phyloP scores from a whole-genome alignment of 2,888 invertebrate genomes.

The Eustalomyia histrio region DNA sequence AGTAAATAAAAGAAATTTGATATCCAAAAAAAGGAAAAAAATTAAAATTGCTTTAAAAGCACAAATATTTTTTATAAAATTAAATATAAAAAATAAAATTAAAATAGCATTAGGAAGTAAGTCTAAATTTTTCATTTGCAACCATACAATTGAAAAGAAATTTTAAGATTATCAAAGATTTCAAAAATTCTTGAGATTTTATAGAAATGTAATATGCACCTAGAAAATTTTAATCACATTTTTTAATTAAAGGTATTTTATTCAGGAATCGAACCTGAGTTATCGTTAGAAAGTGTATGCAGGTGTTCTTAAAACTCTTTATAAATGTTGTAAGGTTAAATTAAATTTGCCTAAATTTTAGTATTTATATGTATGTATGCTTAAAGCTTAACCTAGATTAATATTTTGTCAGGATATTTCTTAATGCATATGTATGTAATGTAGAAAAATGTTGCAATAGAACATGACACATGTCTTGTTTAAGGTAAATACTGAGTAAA shows the following conservation, averaged over 20 bases:
- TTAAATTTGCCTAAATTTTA: too few relatives aligned
- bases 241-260: too few relatives aligned
- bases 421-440: background rate
- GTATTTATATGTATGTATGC: too few relatives aligned
- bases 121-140: background rate
- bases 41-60: slow-evolving; percentile 4
- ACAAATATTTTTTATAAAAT: background rate
- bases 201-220: too few relatives aligned
- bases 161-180: background rate
- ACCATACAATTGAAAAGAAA: background rate
- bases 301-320: too few relatives aligned
- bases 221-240: too few relatives aligned
- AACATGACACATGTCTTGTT: slow-evolving; percentile 5
- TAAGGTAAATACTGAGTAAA: background rate
- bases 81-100: background rate
- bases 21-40: slow-evolving; percentile 14
- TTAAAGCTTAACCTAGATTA: too few relatives aligned
- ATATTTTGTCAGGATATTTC: background rate
- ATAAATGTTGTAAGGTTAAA: too few relatives aligned
- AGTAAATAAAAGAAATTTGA: background rate
- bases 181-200: too few relatives aligned
- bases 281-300: too few relatives aligned
- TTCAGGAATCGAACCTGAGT: too few relatives aligned
- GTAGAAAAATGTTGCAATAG: background rate
- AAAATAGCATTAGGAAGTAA: background rate